Evolutionary conservation across 2,113 vertebrate genomes (phyloP), one percentile per base, ranked within the genome.

Genomic region (Eulacestoma nigropectus): DNA sequence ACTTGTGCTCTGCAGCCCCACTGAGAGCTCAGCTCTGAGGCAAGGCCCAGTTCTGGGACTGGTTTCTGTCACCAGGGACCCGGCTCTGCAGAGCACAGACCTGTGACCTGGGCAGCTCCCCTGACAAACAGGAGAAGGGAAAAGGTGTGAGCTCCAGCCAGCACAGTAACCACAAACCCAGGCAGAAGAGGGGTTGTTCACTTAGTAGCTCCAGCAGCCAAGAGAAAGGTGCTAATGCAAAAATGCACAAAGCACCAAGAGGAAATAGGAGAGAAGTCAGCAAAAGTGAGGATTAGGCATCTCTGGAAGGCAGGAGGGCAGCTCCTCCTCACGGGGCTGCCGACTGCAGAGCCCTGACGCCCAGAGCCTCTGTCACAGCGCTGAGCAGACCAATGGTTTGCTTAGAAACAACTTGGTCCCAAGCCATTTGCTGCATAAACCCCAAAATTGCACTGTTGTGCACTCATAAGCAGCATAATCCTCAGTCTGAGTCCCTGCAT

Each of bases 401-500:
- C 56, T 16, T 8, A 17, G 25, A 23, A 75, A 33, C 52, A 63
- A 9, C 56, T 25, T 6, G 30, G 22, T 50, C 49, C 44, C 49
- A n/a, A 46, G 23, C 6, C 19, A 30, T 4, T 42, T 25, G 41
- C 30, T 41, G 22, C 14, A 16, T 4, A 32, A 68, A 41, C 6
- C 44, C 35, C 12, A 52, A 84, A 74, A 39, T 2, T 59, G 46
- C 60, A 17, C 16, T 16, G 2, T 0, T 55, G 49, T 16, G 4
- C 12, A 23, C 22, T 50, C 13, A 5, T 9, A 67, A 68, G 30
- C 0, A 55, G 44, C 22, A 41, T 3, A n/a, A 76, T 4, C 22
- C 60, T 39, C 37, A 9, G 0, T 7, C 11, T 1, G 1, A 62
- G 53, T 5, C 8, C 15, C 49, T 0, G 0, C 6, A 16, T 1